Evolutionary conservation across 2,113 vertebrate genomes (phyloP).

Genomic region (Emberiza fucata): DNA sequence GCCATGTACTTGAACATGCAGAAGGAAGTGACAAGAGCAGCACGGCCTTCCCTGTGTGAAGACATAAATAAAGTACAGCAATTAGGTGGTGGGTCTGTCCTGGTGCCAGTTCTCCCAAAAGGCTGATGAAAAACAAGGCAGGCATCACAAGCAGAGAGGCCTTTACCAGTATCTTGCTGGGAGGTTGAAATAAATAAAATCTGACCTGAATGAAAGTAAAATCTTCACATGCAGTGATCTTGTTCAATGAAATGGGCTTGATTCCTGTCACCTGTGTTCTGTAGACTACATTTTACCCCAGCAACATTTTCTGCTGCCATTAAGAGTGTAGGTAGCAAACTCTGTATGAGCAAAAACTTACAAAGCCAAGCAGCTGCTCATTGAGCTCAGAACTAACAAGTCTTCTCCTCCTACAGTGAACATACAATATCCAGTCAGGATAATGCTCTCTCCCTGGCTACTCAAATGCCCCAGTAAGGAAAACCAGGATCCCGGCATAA

Average conservation of each 20-base stretch:
- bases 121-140: not conserved
- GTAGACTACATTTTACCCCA: not conserved
- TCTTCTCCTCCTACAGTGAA: not conserved
- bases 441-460: not conserved
- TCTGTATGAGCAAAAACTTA: not conserved
- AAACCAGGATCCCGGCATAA: not conserved
- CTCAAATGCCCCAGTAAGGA: not conserved
- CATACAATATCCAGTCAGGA: not conserved
- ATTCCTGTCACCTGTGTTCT: not conserved
- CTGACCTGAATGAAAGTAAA: not conserved
- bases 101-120: not conserved
- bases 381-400: not conserved
- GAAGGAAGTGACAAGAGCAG: constrained; percentile 79
- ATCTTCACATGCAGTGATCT: not conserved
- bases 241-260: not conserved
- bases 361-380: not conserved
- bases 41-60: constrained; percentile 76
- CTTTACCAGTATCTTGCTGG: not conserved
- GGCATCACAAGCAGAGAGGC: not conserved
- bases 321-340: not conserved
- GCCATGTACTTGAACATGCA: constrained; percentile 86
- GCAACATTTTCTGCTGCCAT: not conserved
- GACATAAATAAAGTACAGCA: not conserved
- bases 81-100: not conserved
- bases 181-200: not conserved